These are phyloP conservation scores for Drosophila ogumai DNA, from an alignment of 1,140 invertebrate species.

Conservation along the genomic window DNA sequence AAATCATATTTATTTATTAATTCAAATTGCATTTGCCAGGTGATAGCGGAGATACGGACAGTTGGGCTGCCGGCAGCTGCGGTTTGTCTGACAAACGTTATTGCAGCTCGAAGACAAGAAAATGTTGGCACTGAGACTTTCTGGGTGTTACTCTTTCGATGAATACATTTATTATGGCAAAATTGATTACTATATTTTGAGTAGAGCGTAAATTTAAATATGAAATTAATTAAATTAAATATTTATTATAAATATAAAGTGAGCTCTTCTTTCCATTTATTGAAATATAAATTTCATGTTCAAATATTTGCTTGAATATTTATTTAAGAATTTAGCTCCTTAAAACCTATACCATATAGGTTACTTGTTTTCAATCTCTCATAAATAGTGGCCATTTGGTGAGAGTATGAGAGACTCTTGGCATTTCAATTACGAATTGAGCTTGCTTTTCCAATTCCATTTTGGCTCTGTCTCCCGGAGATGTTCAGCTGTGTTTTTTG, in stretches of 20 bases:
- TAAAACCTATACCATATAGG: neutral
- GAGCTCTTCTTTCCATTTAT: too few species aligned
- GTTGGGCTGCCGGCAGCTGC: constrained; percentile 10
- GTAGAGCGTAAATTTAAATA: neutral
- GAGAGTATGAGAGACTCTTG: constrained; percentile 37
- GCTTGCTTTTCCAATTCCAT: constrained; percentile 69
- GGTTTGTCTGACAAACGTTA: constrained; percentile 18
- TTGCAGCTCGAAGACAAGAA: constrained; percentile 24
- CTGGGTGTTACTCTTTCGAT: neutral
- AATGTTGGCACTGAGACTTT: neutral
- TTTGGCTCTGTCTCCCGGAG: constrained; percentile 35
- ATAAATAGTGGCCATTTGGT: neutral
- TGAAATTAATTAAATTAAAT: too few species aligned
- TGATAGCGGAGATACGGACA: neutral
- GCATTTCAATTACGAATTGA: constrained; percentile 55
- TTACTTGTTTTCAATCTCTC: neutral
- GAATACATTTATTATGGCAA: neutral
- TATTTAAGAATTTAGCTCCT: neutral
- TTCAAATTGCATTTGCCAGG: constrained; percentile 71
- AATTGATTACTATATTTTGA: neutral
- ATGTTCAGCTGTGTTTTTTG: constrained; percentile 41
- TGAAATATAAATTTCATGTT: too few species aligned
- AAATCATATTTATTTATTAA: constrained; percentile 83
- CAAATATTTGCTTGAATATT: neutral
- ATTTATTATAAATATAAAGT: too few species aligned